Conservation (phyloP, 2,888 invertebrate species). For the Erannis defoliaria region DNA sequence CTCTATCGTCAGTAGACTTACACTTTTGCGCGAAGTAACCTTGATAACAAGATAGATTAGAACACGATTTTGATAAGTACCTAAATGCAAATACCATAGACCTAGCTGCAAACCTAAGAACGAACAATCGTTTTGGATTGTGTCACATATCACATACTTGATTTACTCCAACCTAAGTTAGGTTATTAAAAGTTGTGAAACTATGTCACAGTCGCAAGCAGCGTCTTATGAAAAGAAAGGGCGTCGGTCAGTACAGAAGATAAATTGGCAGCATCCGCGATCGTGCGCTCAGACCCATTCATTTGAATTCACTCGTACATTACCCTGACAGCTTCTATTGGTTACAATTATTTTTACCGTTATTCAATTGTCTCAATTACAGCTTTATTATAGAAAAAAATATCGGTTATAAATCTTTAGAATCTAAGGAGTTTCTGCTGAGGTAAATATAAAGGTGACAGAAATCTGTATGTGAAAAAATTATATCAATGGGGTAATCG, state of each 20-base stretch:
- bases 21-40: slow-evolving; percentile 3
- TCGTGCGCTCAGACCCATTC: slow-evolving; percentile 54
- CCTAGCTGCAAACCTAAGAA: background rate
- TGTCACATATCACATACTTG: slow-evolving; percentile 1
- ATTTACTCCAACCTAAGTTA: background rate
- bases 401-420: background rate
- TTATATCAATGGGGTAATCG: too few species aligned
- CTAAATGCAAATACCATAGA: background rate
- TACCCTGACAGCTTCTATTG: slow-evolving; percentile 60
- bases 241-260: slow-evolving; percentile 36
- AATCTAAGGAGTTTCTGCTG: background rate
- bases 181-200: slow-evolving; percentile 16
- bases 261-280: slow-evolving; percentile 71
- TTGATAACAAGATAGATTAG: background rate
- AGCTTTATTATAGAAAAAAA: slow-evolving; percentile 7
- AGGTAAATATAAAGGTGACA: too few species aligned
- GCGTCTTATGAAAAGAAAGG: slow-evolving; percentile 15
- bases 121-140: background rate
- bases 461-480: too few species aligned
- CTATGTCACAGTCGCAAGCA: slow-evolving; percentile 9
- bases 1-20: background rate
- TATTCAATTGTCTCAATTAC: slow-evolving; percentile 41
- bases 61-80: too few species aligned
- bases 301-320: slow-evolving; percentile 59
- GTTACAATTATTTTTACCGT: slow-evolving; percentile 56